A percentile compares a stretch with the other conserved stretches of the same genome.
Evolutionary conservation across 2,888 invertebrate genomes (phyloP).

Genomic region (Drosophila meridiana): DNA sequence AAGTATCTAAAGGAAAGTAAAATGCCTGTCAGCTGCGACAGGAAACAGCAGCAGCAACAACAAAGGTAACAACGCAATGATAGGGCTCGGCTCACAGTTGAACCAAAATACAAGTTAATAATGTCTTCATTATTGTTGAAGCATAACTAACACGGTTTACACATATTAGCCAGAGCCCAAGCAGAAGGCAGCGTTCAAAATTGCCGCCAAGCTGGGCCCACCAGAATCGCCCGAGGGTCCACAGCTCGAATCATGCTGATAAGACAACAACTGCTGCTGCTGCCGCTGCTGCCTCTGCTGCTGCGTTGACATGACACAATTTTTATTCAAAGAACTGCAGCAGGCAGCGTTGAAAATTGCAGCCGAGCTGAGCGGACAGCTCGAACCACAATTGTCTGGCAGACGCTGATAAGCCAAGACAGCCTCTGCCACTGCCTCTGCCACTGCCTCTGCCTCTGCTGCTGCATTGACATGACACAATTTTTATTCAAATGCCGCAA

Average conservation of each 20-base stretch:
- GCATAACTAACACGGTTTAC: slow-evolving; percentile 84
- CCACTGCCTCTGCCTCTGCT: slow-evolving; percentile 16
- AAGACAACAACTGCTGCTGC: slow-evolving; percentile 40
- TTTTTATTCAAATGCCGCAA: slow-evolving; percentile 79
- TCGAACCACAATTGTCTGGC: slow-evolving; percentile 56
- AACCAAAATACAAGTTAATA: slow-evolving; percentile 82
- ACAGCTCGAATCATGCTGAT: slow-evolving; percentile 52
- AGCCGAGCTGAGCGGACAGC: slow-evolving; percentile 17
- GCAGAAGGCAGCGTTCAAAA: slow-evolving; percentile 43
- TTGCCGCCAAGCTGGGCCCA: slow-evolving; percentile 41
- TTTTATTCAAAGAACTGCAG: slow-evolving; percentile 57
- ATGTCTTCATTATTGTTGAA: slow-evolving; percentile 84
- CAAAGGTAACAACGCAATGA: slow-evolving; percentile 32
- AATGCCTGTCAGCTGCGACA: slow-evolving; percentile 80
- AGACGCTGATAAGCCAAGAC: slow-evolving; percentile 62
- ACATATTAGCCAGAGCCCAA: slow-evolving; percentile 78
- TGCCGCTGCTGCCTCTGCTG: slow-evolving; percentile 10
- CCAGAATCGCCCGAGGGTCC: slow-evolving; percentile 44
- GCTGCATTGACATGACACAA: slow-evolving; percentile 72
- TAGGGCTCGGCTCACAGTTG: slow-evolving; percentile 50
- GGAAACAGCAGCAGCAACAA: slow-evolving; percentile 50
- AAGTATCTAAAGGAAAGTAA: slow-evolving; percentile 60
- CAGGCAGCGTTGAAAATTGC: slow-evolving; percentile 65
- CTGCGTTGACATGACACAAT: slow-evolving; percentile 70
- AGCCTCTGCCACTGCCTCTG: slow-evolving; percentile 18